Conservation (phyloP, 2,888 invertebrate genomes). For the Trachelus troglodyta region DNA sequence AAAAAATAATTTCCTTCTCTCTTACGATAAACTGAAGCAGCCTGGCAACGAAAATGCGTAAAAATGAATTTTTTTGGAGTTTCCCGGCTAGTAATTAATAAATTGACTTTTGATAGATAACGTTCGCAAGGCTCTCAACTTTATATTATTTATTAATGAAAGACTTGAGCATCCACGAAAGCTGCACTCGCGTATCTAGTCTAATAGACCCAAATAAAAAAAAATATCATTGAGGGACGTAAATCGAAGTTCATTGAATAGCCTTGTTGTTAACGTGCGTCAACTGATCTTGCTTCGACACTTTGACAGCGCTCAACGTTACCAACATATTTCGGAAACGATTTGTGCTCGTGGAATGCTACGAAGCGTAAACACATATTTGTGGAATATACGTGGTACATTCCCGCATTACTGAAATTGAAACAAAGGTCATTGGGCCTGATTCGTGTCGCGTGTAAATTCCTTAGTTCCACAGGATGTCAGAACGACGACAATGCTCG, state of each 20-base stretch:
- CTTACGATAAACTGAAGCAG: neutral
- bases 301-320: constrained; percentile 16
- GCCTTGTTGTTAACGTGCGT: neutral
- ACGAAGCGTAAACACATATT: constrained; percentile 28
- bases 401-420: constrained; percentile 6
- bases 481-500: neutral
- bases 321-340: constrained; percentile 27
- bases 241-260: neutral
- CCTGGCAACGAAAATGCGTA: neutral
- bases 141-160: neutral
- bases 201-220: constrained; percentile 40
- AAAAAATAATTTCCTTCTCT: neutral
- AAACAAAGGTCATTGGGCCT: constrained; percentile 15
- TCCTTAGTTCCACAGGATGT: neutral
- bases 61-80: neutral
- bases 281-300: neutral
- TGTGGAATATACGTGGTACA: neutral
- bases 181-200: constrained; percentile 34
- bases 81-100: neutral
- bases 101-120: neutral
- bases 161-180: neutral
- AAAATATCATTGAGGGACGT: constrained; percentile 18
- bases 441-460: neutral
- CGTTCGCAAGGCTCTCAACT: neutral
- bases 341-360: constrained; percentile 54